Conservation (phyloP, 2,113 vertebrate species). For the Etia nguti region DNA sequence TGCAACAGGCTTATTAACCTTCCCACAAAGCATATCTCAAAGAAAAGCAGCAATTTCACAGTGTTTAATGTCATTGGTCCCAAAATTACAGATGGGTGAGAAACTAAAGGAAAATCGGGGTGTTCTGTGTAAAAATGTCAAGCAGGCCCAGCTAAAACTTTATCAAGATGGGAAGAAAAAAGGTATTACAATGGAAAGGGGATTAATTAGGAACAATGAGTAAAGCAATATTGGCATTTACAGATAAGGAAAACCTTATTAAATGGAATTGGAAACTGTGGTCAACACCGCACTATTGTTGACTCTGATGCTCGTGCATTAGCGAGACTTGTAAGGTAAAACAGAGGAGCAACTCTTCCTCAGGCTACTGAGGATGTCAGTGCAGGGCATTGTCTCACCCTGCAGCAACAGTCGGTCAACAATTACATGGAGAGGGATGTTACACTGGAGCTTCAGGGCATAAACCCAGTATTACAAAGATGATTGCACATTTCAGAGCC, state of each 20-base stretch:
- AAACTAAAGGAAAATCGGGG: not conserved
- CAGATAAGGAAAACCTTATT: fast-evolving
- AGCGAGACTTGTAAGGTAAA: not conserved
- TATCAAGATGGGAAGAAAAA: not conserved
- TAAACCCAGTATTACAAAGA: not conserved
- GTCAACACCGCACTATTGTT: not conserved
- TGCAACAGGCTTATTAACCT: not conserved
- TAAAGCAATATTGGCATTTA: not conserved
- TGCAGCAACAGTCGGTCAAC: not conserved
- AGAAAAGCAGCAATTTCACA: not conserved
- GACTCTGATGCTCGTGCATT: not conserved
- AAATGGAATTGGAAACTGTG: not conserved
- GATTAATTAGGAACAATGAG: not conserved
- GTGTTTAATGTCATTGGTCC: not conserved
- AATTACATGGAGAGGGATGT: not conserved
- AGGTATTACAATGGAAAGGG: not conserved
- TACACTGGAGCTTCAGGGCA: not conserved
- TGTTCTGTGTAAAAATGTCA: not conserved
- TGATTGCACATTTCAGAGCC: not conserved
- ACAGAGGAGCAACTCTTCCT: not conserved
- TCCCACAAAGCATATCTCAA: not conserved
- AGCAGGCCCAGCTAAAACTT: not conserved
- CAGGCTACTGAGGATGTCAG: not conserved
- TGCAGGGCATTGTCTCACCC: not conserved
- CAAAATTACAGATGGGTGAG: not conserved